A percentile compares a stretch with the other conserved stretches of the same genome.
Conservation (phyloP, 1,140 invertebrate genomes). For the Heliconius congener region DNA sequence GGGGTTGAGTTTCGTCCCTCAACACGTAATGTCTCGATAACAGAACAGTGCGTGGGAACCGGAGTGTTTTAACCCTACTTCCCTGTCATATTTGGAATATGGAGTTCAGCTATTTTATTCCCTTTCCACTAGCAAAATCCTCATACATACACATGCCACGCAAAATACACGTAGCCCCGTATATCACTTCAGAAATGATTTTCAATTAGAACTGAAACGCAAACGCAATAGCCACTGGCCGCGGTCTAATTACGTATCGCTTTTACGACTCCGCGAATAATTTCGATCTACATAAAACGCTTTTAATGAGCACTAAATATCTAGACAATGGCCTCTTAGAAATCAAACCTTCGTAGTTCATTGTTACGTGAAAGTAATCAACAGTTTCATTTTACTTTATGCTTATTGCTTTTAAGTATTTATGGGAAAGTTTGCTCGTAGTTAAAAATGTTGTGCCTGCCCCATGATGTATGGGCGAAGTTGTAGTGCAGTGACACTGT, state of each 20-base stretch:
- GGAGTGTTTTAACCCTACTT: no score
- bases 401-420: constrained; percentile 14
- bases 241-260: constrained; percentile 51
- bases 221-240: constrained; percentile 28
- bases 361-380: constrained; percentile 36
- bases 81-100: no score
- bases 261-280: constrained; percentile 48
- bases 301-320: constrained; percentile 59
- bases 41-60: no score
- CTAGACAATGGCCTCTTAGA: constrained; percentile 51
- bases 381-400: constrained; percentile 15
- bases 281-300: constrained; percentile 55
- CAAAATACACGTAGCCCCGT: neutral
- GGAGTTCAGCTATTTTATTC: no score
- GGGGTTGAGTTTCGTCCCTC: no score
- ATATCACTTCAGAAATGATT: constrained; percentile 12
- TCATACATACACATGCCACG: neutral
- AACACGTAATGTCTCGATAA: no score
- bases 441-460: neutral
- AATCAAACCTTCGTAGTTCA: constrained; percentile 33
- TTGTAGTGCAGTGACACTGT: neutral
- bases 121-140: neutral
- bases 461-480: neutral
- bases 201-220: constrained; percentile 19
- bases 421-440: neutral